A percentile compares a stretch with the other conserved stretches of the same genome.
Conservation (phyloP, 1,140 invertebrate genomes). For the Lamellibrachia luymesi region DNA sequence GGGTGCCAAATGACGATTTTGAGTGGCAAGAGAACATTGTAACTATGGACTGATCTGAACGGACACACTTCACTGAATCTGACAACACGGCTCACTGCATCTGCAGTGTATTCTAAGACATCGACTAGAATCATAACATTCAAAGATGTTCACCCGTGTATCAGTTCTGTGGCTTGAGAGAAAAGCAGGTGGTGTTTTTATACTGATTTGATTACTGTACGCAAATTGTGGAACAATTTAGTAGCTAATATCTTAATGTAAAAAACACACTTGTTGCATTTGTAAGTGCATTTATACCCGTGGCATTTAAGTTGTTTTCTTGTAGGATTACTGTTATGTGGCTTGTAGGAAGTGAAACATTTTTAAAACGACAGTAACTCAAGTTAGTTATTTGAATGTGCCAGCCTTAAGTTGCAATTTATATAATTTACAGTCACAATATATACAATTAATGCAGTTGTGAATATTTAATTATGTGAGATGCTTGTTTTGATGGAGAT, state of each 20-base stretch:
- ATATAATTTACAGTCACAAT: neutral
- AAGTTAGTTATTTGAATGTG: neutral
- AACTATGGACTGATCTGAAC: conserved; percentile 2
- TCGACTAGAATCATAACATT: neutral
- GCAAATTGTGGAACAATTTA: neutral
- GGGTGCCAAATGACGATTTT: conserved; percentile 8
- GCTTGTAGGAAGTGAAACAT: neutral
- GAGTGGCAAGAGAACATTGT: conserved; percentile 9
- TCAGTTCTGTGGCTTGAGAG: neutral
- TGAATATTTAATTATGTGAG: neutral
- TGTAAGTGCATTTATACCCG: neutral
- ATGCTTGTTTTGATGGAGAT: neutral
- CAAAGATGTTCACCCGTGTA: neutral
- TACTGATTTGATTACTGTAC: neutral
- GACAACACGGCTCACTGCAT: neutral
- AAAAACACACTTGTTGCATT: neutral
- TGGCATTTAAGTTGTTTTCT: no score
- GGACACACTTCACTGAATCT: neutral
- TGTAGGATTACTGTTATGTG: neutral
- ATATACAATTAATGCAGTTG: neutral
- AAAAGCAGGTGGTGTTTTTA: neutral
- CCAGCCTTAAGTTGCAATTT: neutral
- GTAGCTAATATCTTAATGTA: neutral
- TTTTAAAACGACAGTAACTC: neutral
- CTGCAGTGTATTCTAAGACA: neutral